A percentile compares a stretch with the other conserved stretches of the same genome.
These are phyloP conservation scores for Margaritifera margaritifera DNA, from an alignment of 2,888 invertebrate genomes.

Conservation along the genomic window DNA sequence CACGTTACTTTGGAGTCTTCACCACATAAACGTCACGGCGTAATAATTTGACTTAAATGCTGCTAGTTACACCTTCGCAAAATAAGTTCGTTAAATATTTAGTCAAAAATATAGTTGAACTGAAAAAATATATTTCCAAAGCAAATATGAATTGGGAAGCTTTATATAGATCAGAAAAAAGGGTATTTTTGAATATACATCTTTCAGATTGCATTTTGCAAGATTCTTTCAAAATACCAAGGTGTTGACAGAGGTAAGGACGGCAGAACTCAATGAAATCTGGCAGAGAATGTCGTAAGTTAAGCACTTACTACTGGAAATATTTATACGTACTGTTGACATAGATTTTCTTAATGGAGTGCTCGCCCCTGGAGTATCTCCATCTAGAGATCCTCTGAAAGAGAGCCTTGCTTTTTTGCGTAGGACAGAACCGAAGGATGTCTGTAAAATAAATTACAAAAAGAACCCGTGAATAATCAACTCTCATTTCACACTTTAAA, in stretches of 20 bases:
- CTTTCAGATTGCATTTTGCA: neutral
- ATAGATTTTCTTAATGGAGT: constrained; percentile 55
- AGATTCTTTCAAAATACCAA: too few relatives aligned
- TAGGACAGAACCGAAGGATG: constrained; percentile 59
- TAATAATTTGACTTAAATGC: too few relatives aligned
- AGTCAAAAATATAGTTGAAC: too few relatives aligned
- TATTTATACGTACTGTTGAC: constrained; percentile 47
- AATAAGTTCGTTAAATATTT: too few relatives aligned
- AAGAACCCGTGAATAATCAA: neutral
- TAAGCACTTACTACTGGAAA: neutral
- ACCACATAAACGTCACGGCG: too few relatives aligned
- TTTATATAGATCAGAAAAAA: too few relatives aligned
- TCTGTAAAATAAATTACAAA: constrained; percentile 42
- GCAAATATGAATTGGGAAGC: too few relatives aligned
- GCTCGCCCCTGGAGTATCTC: constrained; percentile 43
- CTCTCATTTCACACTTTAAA: neutral
- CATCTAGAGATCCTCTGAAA: constrained; percentile 58
- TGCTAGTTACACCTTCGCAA: too few relatives aligned
- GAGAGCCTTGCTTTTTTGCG: constrained; percentile 62
- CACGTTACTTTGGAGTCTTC: too few relatives aligned
- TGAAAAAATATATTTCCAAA: too few relatives aligned
- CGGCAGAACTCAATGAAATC: neutral
- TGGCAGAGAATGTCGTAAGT: neutral
- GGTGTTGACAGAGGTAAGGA: neutral
- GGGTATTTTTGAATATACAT: neutral